Evolutionary conservation across 2,888 invertebrate species (phyloP).

Genomic region (Xylota segnis): DNA sequence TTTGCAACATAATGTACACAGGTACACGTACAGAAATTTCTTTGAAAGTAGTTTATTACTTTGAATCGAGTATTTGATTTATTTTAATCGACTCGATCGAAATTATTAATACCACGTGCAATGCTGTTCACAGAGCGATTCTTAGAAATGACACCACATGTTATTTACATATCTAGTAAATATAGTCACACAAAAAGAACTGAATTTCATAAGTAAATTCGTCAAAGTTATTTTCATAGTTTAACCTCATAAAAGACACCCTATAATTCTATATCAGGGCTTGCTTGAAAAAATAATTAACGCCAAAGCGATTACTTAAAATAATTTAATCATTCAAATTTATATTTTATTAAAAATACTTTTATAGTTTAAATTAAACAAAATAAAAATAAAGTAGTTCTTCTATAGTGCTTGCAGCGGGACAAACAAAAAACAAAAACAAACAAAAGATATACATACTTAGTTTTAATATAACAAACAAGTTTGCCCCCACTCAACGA

Average conservation of each 20-base stretch:
- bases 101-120: too few relatives aligned
- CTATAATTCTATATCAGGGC: not conserved
- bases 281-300: not conserved
- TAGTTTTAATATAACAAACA: conserved; percentile 25
- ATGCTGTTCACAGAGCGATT: too few relatives aligned
- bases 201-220: too few relatives aligned
- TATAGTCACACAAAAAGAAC: too few relatives aligned
- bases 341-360: not conserved
- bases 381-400: conserved; percentile 11
- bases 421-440: conserved; percentile 54
- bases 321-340: conserved; percentile 2
- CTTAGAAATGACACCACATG: too few relatives aligned
- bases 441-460: conserved; percentile 47
- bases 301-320: not conserved
- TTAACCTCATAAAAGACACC: not conserved
- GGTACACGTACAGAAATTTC: too few relatives aligned
- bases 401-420: conserved; percentile 31
- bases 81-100: too few relatives aligned
- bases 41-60: too few relatives aligned
- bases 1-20: too few relatives aligned
- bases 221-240: too few relatives aligned
- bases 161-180: too few relatives aligned
- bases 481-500: conserved; percentile 40
- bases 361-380: conserved; percentile 3
- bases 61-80: too few relatives aligned